Percentiles rank a stretch among this genome's conserved stretches.
These are phyloP conservation scores for Coregonus ussuriensis DNA, from an alignment of 2,797 vertebrate genomes.

Conservation along the genomic window DNA sequence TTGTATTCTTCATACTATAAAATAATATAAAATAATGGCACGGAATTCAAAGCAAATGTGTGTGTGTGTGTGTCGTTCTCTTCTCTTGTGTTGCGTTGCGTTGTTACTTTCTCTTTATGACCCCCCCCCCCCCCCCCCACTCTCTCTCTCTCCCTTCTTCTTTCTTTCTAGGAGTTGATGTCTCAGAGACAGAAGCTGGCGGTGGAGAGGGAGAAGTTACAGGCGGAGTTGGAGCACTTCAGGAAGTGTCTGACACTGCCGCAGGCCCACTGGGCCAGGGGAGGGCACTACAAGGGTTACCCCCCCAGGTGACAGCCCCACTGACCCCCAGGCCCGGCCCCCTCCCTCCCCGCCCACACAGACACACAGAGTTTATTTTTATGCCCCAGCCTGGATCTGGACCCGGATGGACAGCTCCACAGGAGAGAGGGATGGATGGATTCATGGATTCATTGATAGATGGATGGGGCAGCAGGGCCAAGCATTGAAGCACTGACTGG, in stretches of 20 bases:
- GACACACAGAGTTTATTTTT: constrained; percentile 91
- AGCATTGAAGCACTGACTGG: constrained; percentile 37
- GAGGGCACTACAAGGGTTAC: constrained; percentile 94
- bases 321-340: constrained; percentile 34
- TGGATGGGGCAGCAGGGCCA: constrained; percentile 40
- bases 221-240: constrained; percentile 98
- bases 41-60: not conserved
- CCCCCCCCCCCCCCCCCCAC: not conserved
- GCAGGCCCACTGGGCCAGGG: constrained; percentile 89
- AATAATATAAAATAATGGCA: too few relatives aligned
- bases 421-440: constrained; percentile 50
- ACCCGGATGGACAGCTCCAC: constrained; percentile 43
- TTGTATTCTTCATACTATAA: too few relatives aligned
- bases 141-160: not conserved
- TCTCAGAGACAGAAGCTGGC: constrained; percentile 95
- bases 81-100: too few relatives aligned
- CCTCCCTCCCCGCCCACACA: constrained; percentile 77
- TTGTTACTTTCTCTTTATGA: not conserved
- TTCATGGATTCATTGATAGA: constrained; percentile 3
- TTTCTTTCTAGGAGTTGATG: constrained; percentile 84
- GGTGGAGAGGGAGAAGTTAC: constrained; percentile 90
- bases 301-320: constrained; percentile 90
- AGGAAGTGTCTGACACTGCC: constrained; percentile 97
- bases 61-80: not conserved
- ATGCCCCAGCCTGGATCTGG: constrained; percentile 52